Evolutionary conservation across 1,140 invertebrate genomes (phyloP).

Genomic region (Polypedilum vanderplanki): DNA sequence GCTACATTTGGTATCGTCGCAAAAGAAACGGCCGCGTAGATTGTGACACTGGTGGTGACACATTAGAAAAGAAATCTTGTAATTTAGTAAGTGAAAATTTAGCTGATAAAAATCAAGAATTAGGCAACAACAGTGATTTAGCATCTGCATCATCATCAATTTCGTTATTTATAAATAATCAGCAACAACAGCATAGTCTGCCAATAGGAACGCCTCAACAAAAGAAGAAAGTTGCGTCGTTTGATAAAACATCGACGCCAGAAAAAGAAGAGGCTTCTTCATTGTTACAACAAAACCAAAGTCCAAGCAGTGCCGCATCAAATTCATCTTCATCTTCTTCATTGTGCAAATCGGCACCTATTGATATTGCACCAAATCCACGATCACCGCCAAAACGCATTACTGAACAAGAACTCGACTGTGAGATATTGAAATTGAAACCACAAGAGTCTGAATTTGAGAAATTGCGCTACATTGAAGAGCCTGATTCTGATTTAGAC

Average conservation of each 20-base stretch:
- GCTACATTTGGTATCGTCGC: conserved; percentile 43
- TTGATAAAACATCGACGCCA: neutral
- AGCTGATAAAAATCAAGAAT: conserved; percentile 8
- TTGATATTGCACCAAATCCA: conserved; percentile 41
- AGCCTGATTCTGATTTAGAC: conserved; percentile 39
- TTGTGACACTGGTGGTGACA: conserved; percentile 9
- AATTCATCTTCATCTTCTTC: conserved; percentile 35
- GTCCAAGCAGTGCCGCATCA: neutral
- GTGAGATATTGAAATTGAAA: conserved; percentile 41
- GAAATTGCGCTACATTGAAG: conserved; percentile 40
- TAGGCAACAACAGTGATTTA: neutral
- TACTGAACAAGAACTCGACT: conserved; percentile 39
- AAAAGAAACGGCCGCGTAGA: conserved; percentile 36
- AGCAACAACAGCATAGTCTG: conserved; percentile 2
- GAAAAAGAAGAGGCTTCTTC: conserved; percentile 36
- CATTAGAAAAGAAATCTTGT: neutral
- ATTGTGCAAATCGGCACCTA: conserved; percentile 43
- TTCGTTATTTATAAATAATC: neutral
- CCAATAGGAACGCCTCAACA: conserved; percentile 5
- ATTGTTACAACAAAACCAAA: neutral
- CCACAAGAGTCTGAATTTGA: conserved; percentile 42
- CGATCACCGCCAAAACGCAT: conserved; percentile 34
- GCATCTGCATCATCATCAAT: neutral
- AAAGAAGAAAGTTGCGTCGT: neutral
- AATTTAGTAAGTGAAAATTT: conserved; percentile 18